phyloP scores from a whole-genome alignment of 2,888 invertebrate species.

The Merodon equestris region DNA sequence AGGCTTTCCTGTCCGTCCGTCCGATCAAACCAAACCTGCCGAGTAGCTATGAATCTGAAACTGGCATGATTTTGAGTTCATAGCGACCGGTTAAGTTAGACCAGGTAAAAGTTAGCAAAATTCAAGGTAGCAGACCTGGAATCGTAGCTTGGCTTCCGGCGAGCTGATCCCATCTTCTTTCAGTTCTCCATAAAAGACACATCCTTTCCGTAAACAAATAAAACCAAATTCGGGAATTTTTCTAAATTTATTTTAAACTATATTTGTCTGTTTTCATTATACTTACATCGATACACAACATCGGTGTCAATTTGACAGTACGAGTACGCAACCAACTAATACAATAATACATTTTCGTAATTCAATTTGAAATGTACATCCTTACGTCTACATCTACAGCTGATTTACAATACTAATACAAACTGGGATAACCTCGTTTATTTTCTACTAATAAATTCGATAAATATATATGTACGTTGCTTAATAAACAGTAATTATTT shows the following conservation, averaged over 20 bases:
- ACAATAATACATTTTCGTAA: slow-evolving; percentile 11
- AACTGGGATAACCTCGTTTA: slow-evolving; percentile 49
- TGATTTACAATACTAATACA: slow-evolving; percentile 49
- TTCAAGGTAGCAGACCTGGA: too few species aligned
- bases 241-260: slow-evolving; percentile 64
- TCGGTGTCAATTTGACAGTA: slow-evolving; percentile 39
- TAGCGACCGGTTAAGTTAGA: too few species aligned
- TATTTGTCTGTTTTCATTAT: slow-evolving; percentile 21
- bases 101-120: too few species aligned
- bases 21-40: too few species aligned
- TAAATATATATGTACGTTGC: slow-evolving; percentile 47
- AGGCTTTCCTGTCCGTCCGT: too few species aligned
- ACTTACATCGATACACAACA: slow-evolving; percentile 42
- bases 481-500: slow-evolving; percentile 45
- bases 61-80: too few species aligned
- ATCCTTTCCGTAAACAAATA: too few species aligned
- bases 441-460: slow-evolving; percentile 65
- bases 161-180: too few species aligned
- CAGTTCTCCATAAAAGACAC: too few species aligned
- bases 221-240: slow-evolving; percentile 14
- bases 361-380: slow-evolving; percentile 36
- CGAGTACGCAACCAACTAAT: slow-evolving; percentile 12
- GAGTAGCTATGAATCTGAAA: too few species aligned
- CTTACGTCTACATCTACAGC: slow-evolving; percentile 50
- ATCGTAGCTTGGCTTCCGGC: too few species aligned